A percentile compares a stretch with the other conserved stretches of the same genome.
These are phyloP conservation scores for Bos taurus DNA, from an alignment of 2,113 vertebrate species.

Conservation along the genomic window ARS-UCD2.0 NC_037357.1:12371001-12371500, in stretches of 20 bases:
- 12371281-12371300: background rate
- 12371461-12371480: background rate
- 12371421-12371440: background rate
- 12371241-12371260: background rate
- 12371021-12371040: background rate
- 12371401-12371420: background rate
- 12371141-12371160: background rate
- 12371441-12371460: background rate
- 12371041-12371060: background rate
- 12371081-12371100: background rate
- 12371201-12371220: background rate
- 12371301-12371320: background rate
- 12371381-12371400: background rate
- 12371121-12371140: background rate
- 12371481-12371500: background rate
- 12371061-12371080: background rate
- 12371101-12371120: background rate
- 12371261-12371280: background rate
- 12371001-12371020: background rate
- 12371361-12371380: background rate
- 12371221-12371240: background rate
- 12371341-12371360: background rate
- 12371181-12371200: background rate
- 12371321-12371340: background rate
- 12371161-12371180: background rate